phyloP scores from a whole-genome alignment of 2,113 vertebrate species.

The Oostethus manadensis region DNA sequence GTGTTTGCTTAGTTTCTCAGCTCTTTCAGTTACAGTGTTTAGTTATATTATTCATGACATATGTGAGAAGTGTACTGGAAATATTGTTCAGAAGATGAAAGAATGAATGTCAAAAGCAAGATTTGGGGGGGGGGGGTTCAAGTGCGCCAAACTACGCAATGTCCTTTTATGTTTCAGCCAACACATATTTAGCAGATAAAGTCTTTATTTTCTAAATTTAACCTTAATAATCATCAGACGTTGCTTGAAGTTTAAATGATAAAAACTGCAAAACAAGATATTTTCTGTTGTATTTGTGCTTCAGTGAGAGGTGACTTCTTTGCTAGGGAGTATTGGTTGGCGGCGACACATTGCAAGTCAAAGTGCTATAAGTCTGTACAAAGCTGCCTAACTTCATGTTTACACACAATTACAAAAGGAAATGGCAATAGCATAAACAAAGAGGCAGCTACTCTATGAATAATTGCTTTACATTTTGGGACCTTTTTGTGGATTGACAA shows the following conservation, averaged over 20 bases:
- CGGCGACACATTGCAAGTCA: constrained; percentile 28
- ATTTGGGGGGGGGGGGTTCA: neutral
- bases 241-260: constrained; percentile 15
- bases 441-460: constrained; percentile 32
- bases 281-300: constrained; percentile 28
- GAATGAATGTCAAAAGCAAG: constrained; percentile 12
- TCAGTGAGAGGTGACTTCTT: constrained; percentile 20
- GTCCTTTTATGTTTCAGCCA: constrained; percentile 5
- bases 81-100: constrained; percentile 23
- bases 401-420: constrained; percentile 28
- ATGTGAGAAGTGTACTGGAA: constrained; percentile 27
- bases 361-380: constrained; percentile 34
- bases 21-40: constrained; percentile 26
- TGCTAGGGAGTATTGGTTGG: constrained; percentile 25
- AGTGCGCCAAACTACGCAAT: constrained; percentile 18
- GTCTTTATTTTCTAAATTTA: constrained; percentile 10
- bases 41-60: constrained; percentile 23
- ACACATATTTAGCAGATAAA: constrained; percentile 12
- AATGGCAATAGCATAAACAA: constrained; percentile 30
- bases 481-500: neutral
- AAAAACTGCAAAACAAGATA: constrained; percentile 34
- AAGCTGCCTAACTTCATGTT: constrained; percentile 29
- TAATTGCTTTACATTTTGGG: constrained; percentile 5
- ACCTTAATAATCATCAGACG: constrained; percentile 19
- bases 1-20: constrained; percentile 38